Evolutionary conservation across 2,888 invertebrate genomes (phyloP).

Genomic region (Napeogenes inachia): DNA sequence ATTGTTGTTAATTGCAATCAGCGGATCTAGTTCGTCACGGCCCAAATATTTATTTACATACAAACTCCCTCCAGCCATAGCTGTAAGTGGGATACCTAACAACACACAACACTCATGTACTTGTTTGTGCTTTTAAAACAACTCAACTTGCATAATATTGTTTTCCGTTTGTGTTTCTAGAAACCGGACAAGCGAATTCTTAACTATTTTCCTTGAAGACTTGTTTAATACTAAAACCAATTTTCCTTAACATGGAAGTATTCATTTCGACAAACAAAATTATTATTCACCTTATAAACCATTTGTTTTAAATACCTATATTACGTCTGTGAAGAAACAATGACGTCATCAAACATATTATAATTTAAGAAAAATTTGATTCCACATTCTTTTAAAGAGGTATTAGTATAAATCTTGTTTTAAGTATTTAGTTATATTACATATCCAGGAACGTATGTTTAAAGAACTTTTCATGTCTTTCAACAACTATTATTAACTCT

Average conservation of each 20-base stretch:
- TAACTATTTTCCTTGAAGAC: conserved; percentile 6
- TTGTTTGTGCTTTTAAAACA: conserved; percentile 27
- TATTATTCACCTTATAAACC: too few species aligned
- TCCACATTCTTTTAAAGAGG: too few species aligned
- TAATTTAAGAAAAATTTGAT: too few species aligned
- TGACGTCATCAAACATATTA: too few species aligned
- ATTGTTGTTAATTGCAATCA: conserved; percentile 38
- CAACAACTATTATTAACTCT: too few species aligned
- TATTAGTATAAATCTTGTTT: too few species aligned
- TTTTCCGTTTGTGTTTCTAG: conserved; percentile 3
- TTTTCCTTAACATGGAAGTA: not conserved
- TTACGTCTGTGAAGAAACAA: too few species aligned
- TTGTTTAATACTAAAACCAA: not conserved
- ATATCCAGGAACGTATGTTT: too few species aligned
- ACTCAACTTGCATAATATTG: conserved; percentile 10
- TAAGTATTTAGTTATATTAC: too few species aligned
- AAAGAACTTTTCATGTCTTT: too few species aligned
- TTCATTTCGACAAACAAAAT: not conserved
- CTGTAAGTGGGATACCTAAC: too few species aligned
- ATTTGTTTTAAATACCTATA: too few species aligned
- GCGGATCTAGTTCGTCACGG: conserved; percentile 45
- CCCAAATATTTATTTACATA: conserved; percentile 51
- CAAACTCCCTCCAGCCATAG: conserved; percentile 34
- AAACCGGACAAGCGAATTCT: conserved; percentile 1
- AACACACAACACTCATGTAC: conserved; percentile 15